These are phyloP conservation scores for Oscheius sp. DNA, from an alignment of 2,888 invertebrate species.

Conservation along the genomic window DNA sequence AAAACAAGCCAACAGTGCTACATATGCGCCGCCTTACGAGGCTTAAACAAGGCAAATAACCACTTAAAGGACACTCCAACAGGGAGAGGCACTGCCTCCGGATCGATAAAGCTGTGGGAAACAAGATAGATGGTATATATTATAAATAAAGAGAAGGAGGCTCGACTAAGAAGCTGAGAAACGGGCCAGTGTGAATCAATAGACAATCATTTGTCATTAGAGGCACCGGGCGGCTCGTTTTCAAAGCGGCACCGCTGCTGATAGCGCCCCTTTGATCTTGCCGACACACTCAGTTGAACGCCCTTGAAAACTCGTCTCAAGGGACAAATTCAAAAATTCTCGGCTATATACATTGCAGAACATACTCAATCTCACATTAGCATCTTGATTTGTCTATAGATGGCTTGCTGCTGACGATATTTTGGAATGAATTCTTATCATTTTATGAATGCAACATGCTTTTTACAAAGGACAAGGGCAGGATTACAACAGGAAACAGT, in stretches of 20 bases:
- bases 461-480: neutral
- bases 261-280: slow-evolving; percentile 37
- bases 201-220: slow-evolving; percentile 41
- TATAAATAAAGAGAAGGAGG: neutral
- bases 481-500: neutral
- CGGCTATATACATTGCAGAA: neutral
- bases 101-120: slow-evolving; percentile 6
- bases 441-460: neutral
- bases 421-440: neutral
- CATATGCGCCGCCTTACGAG: neutral
- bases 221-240: slow-evolving; percentile 25
- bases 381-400: too few relatives aligned
- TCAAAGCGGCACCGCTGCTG: slow-evolving; percentile 35
- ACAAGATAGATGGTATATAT: slow-evolving; percentile 17
- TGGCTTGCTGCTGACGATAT: neutral
- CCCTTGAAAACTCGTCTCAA: slow-evolving; percentile 35
- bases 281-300: slow-evolving; percentile 15
- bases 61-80: slow-evolving; percentile 5
- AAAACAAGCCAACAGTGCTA: slow-evolving; percentile 16
- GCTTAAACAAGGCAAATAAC: slow-evolving; percentile 14
- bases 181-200: slow-evolving; percentile 31
- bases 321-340: slow-evolving; percentile 12
- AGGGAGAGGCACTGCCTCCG: slow-evolving; percentile 7
- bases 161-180: slow-evolving; percentile 23
- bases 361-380: too few relatives aligned